phyloP scores from a whole-genome alignment of 2,888 invertebrate species.

The Callyntrura sp. region DNA sequence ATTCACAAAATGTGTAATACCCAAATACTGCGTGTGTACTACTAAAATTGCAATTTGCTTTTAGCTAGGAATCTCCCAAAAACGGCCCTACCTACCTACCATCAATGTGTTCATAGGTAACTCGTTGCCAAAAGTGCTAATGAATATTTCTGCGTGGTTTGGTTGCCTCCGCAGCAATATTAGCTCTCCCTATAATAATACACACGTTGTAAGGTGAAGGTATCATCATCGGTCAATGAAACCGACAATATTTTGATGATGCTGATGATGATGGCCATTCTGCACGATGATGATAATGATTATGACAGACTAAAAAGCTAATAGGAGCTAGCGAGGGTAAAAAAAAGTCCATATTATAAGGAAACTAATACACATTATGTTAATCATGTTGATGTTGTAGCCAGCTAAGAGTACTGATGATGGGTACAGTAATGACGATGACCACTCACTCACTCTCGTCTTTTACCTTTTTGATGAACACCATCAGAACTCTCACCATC shows the following conservation, averaged over 20 bases:
- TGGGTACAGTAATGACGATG: not conserved
- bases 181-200: not conserved
- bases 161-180: too few relatives aligned
- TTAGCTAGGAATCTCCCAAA: too few relatives aligned
- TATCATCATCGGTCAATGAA: constrained; percentile 59
- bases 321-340: constrained; percentile 18
- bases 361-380: constrained; percentile 63
- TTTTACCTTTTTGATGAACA: constrained; percentile 29
- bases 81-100: too few relatives aligned
- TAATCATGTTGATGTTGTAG: constrained; percentile 62
- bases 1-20: too few relatives aligned
- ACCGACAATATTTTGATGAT: constrained; percentile 37
- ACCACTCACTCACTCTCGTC: constrained; percentile 32
- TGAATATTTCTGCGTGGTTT: not conserved
- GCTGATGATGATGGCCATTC: constrained; percentile 10
- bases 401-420: not conserved
- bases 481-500: not conserved
- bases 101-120: too few relatives aligned
- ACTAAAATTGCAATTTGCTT: too few relatives aligned
- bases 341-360: constrained; percentile 48
- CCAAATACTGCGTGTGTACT: too few relatives aligned
- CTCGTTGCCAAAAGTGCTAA: too few relatives aligned
- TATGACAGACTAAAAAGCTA: constrained; percentile 25
- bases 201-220: constrained; percentile 3
- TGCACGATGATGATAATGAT: constrained; percentile 15